Evolutionary conservation across 2,113 vertebrate species (phyloP), one percentile per base, ranked within the genome.

Genomic region (Solea senegalensis): DNA sequence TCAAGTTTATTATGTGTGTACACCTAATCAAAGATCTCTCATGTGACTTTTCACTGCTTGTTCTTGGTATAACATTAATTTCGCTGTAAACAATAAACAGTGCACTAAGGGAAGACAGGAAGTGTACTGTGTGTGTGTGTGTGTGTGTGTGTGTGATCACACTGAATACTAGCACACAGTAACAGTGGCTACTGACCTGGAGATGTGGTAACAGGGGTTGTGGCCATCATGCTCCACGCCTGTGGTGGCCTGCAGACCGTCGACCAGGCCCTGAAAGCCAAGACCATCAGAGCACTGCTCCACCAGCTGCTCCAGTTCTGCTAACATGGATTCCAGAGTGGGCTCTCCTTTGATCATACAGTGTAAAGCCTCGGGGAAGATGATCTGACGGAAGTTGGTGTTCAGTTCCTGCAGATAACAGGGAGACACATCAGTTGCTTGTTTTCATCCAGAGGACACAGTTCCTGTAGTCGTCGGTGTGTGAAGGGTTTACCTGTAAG

Each of bases 361-460:
- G 67, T 97, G 93, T 44, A 99, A 94, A 1, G 98, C 97, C 90
- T 99, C 98, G 5, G 97, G 98, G 57, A 98, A 98, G 90, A 99
- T 99, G 76, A 99, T 99, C 94, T 99, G 97, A 63, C 95, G 95
- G 90, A 99, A 99, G 91, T 99, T 99, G 65, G 96, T 95, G 92
- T 99, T 99, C 82, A 99, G 88, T 68, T 99, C 98, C 98, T 99
- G 78, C 5, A 71, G 10, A 15, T 58, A 56, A n/a, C 4, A 53
- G 7, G 9, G n/a, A 0, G 16, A 65, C 0, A 16, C 0, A 53
- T 12, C 70, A 3, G 16, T 9, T 8, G 1, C 2, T 56, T 3
- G 15, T 56, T 40, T 40, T 15, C 5, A 40, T 40, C 9, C 13
- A 56, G 54, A 15, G 13, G 13, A 48, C 4, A 21, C 44, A 48